Conservation (phyloP, 2,113 vertebrate species). For the Salvelinus sp. region DNA sequence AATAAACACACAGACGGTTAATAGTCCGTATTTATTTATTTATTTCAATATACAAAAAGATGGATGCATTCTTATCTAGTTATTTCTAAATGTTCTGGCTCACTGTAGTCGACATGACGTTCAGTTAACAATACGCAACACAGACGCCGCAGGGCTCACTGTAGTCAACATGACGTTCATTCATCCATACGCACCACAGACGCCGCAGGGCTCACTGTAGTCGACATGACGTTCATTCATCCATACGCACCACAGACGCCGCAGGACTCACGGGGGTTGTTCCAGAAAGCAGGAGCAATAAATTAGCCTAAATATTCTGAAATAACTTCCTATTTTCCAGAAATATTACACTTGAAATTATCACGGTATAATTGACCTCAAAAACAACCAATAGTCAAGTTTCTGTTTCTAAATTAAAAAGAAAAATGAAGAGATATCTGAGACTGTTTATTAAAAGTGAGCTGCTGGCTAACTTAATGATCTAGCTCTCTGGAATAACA, state of each 20-base stretch:
- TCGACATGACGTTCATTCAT: too few species aligned
- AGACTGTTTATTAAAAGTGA: neutral
- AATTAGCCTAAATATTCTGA: too few species aligned
- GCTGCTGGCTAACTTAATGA: too few species aligned
- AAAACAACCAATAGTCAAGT: slow-evolving; percentile 1
- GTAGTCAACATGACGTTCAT: neutral
- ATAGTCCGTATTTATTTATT: slow-evolving; percentile 63
- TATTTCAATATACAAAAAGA: slow-evolving; percentile 70
- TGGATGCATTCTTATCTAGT: slow-evolving; percentile 70
- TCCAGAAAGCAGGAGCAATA: too few species aligned
- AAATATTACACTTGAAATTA: slow-evolving; percentile 8
- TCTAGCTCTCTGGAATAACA: too few species aligned
- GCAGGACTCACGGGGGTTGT: too few species aligned
- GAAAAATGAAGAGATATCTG: too few species aligned
- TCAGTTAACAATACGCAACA: too few species aligned
- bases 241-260: too few species aligned
- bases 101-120: slow-evolving; percentile 35
- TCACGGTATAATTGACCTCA: slow-evolving; percentile 45
- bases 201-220: slow-evolving; percentile 44
- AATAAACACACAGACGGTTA: slow-evolving; percentile 24
- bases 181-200: too few species aligned
- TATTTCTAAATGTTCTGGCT: slow-evolving; percentile 70
- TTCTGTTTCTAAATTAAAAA: too few species aligned
- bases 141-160: slow-evolving; percentile 38
- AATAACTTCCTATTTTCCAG: too few species aligned